Conservation (phyloP, 2,888 invertebrate genomes). For the Eupsilia transversa region DNA sequence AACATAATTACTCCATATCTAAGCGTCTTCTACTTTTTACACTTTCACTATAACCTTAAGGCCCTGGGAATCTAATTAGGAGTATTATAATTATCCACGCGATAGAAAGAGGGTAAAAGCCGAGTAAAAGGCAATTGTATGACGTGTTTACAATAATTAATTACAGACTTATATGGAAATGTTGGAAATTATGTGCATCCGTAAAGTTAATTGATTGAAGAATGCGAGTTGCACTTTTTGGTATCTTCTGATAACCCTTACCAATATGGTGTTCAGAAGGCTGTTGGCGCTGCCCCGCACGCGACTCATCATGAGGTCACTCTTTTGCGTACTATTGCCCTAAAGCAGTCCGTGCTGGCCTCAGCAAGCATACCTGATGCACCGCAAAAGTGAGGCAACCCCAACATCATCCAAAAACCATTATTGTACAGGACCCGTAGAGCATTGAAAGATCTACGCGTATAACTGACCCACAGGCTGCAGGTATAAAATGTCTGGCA, state of each 20-base stretch:
- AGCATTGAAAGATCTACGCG: too few species aligned
- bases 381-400: too few species aligned
- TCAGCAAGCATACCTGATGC: too few species aligned
- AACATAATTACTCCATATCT: constrained; percentile 16
- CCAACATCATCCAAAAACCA: too few species aligned
- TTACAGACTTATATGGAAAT: constrained; percentile 26
- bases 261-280: too few species aligned
- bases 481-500: too few species aligned
- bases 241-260: not conserved
- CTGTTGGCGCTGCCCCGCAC: too few species aligned
- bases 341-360: too few species aligned
- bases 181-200: constrained; percentile 10
- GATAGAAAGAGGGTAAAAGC: constrained; percentile 7
- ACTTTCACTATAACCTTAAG: constrained; percentile 54
- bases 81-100: constrained; percentile 28
- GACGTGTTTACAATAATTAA: constrained; percentile 48
- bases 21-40: constrained; percentile 30
- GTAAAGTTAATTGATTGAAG: constrained; percentile 8
- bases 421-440: too few species aligned
- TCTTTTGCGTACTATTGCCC: too few species aligned
- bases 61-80: constrained; percentile 53
- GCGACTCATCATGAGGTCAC: too few species aligned
- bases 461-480: too few species aligned
- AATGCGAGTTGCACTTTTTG: not conserved
- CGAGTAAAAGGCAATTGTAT: constrained; percentile 34